A percentile compares a stretch with the other conserved stretches of the same genome.
Evolutionary conservation across 1,140 invertebrate genomes (phyloP).

Genomic region (Subanguina moxae): DNA sequence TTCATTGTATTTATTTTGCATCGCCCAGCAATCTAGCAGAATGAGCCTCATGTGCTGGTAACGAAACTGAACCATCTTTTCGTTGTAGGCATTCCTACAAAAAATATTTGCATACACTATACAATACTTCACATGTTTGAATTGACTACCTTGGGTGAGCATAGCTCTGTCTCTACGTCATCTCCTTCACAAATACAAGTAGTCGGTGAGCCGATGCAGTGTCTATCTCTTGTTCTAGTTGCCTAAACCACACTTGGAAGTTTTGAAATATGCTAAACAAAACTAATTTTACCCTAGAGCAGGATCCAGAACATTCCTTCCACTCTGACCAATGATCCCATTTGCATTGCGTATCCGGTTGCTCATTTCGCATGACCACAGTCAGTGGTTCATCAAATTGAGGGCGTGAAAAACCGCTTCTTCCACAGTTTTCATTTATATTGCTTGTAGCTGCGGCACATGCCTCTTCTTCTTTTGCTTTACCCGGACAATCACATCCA

Average conservation of each 20-base stretch:
- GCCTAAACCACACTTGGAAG: neutral
- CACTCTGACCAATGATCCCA: neutral
- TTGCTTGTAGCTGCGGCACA: neutral
- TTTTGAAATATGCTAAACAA: too few species aligned
- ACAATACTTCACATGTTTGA: too few species aligned
- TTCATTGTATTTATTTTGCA: too few species aligned
- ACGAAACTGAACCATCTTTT: too few species aligned
- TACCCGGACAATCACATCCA: constrained; percentile 19
- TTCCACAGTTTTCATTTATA: too few species aligned
- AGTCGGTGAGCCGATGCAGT: neutral
- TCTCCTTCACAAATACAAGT: constrained; percentile 30
- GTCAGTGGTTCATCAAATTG: neutral
- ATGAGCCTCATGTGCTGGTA: too few species aligned
- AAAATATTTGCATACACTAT: too few species aligned
- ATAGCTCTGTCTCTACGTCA: constrained; percentile 19
- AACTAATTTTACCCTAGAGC: neutral
- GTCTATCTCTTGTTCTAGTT: neutral
- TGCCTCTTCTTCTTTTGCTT: constrained; percentile 21
- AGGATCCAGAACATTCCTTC: neutral
- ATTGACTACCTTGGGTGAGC: neutral
- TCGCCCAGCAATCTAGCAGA: too few species aligned
- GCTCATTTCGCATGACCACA: too few species aligned
- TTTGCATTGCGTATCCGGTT: neutral
- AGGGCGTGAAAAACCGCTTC: neutral
- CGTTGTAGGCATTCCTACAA: too few species aligned